These are phyloP conservation scores for Phenganax stokvisi DNA, from an alignment of 92 coral and sea anemone species.

Conservation along the genomic window DNA sequence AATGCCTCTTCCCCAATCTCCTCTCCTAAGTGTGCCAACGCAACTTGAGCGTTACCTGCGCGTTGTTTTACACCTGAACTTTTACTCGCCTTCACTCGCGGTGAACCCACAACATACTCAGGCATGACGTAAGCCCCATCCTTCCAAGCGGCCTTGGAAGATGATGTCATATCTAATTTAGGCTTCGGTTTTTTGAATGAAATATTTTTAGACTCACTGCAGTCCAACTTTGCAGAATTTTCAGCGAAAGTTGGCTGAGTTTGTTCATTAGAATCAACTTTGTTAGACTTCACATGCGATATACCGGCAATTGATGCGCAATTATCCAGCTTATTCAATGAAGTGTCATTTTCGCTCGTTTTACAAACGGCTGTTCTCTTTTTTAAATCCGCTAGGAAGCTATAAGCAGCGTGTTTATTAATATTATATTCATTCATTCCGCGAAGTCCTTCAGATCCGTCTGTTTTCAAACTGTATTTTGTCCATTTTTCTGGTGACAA, in stretches of 20 bases:
- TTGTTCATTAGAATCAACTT: neutral
- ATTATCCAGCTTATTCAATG: neutral
- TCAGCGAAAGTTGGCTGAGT: slow-evolving; percentile 19
- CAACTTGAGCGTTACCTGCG: neutral
- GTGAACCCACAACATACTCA: slow-evolving; percentile 66
- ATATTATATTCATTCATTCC: slow-evolving; percentile 62
- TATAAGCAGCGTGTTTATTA: slow-evolving; percentile 70
- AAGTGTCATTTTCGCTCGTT: neutral
- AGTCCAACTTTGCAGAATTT: slow-evolving; percentile 19
- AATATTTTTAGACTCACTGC: slow-evolving; percentile 52
- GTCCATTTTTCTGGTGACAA: slow-evolving; percentile 86
- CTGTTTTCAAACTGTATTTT: slow-evolving; percentile 76
- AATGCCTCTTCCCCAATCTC: neutral
- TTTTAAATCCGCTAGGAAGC: slow-evolving; percentile 67
- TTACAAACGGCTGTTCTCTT: slow-evolving; percentile 53
- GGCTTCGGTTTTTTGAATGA: slow-evolving; percentile 45
- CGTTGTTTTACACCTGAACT: slow-evolving; percentile 3
- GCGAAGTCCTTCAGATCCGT: slow-evolving; percentile 56
- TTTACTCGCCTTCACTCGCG: slow-evolving; percentile 42
- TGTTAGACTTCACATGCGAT: neutral
- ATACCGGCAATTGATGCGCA: neutral
- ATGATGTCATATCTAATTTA: slow-evolving; percentile 32
- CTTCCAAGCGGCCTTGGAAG: slow-evolving; percentile 30
- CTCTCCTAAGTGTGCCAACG: neutral
- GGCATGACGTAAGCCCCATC: slow-evolving; percentile 69